A percentile compares a stretch with the other conserved stretches of the same genome.
Conservation (phyloP, 2,797 vertebrate genomes). For the Philypnodon macrostomus region DNA sequence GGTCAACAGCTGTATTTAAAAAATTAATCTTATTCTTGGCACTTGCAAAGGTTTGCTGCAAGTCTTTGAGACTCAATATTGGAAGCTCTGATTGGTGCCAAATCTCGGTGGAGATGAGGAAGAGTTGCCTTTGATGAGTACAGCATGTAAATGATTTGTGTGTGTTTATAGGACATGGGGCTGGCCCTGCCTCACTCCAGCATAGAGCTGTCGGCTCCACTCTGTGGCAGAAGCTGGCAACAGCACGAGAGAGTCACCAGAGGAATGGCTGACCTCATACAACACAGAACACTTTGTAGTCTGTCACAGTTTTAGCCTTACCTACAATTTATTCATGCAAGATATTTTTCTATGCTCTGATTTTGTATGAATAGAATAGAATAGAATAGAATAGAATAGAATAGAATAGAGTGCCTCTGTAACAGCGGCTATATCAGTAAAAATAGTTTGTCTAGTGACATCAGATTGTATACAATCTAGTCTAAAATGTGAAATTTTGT, state of each 20-base stretch:
- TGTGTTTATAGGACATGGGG: conserved; percentile 78
- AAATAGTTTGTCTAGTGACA: no score
- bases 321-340: neutral
- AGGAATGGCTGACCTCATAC: conserved; percentile 50
- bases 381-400: no score
- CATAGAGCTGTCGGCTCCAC: conserved; percentile 55
- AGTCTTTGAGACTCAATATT: conserved; percentile 72
- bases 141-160: conserved; percentile 86
- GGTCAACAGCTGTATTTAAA: conserved; percentile 88
- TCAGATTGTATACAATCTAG: no score
- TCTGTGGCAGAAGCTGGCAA: conserved; percentile 62
- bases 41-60: conserved; percentile 79
- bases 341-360: no score
- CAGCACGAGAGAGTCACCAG: conserved; percentile 52
- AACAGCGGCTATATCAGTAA: no score
- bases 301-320: conserved; percentile 17
- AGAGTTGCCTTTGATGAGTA: conserved; percentile 82
- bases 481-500: no score
- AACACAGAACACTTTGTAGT: conserved; percentile 41
- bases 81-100: conserved; percentile 73
- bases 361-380: no score
- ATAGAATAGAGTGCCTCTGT: no score
- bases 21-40: conserved; percentile 85
- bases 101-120: conserved; percentile 74
- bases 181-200: conserved; percentile 70